phyloP scores from a whole-genome alignment of 2,113 vertebrate species.

The Oreotrochilus melanogaster region DNA sequence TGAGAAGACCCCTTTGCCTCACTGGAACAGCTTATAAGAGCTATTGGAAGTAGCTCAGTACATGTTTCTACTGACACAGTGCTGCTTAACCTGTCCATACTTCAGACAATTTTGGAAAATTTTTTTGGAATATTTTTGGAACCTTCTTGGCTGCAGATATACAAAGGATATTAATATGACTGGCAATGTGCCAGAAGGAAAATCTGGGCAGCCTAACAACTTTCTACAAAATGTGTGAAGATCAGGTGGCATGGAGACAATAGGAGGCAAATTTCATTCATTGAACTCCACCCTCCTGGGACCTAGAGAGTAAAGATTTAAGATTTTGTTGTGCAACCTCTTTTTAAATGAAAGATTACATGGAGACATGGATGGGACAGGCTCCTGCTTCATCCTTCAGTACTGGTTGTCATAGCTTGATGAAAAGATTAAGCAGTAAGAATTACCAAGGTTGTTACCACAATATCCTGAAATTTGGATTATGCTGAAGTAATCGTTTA shows the following conservation, averaged over 20 bases:
- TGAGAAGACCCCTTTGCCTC: constrained; percentile 36
- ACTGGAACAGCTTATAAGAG: constrained; percentile 49
- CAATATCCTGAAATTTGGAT: not conserved
- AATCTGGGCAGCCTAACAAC: constrained; percentile 24
- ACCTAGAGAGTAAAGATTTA: constrained; percentile 18
- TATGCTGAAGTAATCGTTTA: not conserved
- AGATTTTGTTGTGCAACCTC: not conserved
- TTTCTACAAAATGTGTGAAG: not conserved
- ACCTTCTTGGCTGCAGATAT: not conserved
- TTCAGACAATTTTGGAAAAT: constrained; percentile 35
- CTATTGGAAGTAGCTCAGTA: constrained; percentile 22
- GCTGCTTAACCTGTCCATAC: constrained; percentile 15
- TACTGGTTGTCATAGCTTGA: not conserved
- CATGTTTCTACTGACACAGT: constrained; percentile 3
- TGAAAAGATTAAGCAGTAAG: constrained; percentile 2
- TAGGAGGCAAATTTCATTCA: constrained; percentile 50
- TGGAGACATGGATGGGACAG: not conserved
- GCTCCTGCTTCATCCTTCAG: not conserved
- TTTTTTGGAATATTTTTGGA: constrained; percentile 15
- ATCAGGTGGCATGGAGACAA: constrained; percentile 29
- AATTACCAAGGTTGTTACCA: not conserved
- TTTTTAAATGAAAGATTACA: constrained; percentile 21
- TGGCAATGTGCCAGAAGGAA: not conserved
- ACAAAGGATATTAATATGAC: not conserved
- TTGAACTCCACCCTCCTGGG: not conserved